phyloP scores from a whole-genome alignment of 2,888 invertebrate species.

The Physocephala rufipes region DNA sequence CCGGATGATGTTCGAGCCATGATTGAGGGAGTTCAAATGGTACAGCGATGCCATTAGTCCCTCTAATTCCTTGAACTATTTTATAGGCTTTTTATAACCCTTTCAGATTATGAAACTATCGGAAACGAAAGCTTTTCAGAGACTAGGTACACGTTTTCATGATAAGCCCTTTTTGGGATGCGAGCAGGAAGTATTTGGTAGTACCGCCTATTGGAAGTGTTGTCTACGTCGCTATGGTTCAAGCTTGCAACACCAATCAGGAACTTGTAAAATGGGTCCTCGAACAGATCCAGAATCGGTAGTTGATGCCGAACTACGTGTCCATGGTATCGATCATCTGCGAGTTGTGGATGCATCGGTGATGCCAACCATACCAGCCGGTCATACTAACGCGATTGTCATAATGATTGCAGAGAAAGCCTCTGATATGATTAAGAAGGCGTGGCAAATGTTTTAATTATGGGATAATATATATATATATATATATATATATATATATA shows the following conservation, averaged over 20 bases:
- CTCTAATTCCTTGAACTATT: slow-evolving; percentile 44
- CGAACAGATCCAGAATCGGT: slow-evolving; percentile 69
- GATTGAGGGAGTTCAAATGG: slow-evolving; percentile 79
- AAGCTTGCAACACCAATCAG: slow-evolving; percentile 76
- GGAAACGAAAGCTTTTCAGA: slow-evolving; percentile 68
- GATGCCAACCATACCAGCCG: slow-evolving; percentile 70
- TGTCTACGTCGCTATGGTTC: slow-evolving; percentile 76
- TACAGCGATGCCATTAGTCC: too few species aligned
- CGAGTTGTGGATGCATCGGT: slow-evolving; percentile 71
- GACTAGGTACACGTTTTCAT: slow-evolving; percentile 68
- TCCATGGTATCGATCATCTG: slow-evolving; percentile 68
- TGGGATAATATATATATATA: background rate
- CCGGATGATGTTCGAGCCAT: slow-evolving; percentile 77
- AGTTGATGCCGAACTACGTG: slow-evolving; percentile 71
- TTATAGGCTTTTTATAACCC: background rate
- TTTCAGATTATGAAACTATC: slow-evolving; percentile 70
- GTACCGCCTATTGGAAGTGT: slow-evolving; percentile 80
- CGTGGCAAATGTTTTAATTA: slow-evolving; percentile 63
- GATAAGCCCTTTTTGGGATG: slow-evolving; percentile 75
- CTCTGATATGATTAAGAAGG: slow-evolving; percentile 68
- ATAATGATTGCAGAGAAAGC: slow-evolving; percentile 73
- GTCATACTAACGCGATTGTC: slow-evolving; percentile 70
- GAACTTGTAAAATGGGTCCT: slow-evolving; percentile 78
- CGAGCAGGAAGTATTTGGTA: slow-evolving; percentile 70
- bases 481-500: too few species aligned